Evolutionary conservation across 2,888 invertebrate species (phyloP).

Genomic region (Cotesia congregata): DNA sequence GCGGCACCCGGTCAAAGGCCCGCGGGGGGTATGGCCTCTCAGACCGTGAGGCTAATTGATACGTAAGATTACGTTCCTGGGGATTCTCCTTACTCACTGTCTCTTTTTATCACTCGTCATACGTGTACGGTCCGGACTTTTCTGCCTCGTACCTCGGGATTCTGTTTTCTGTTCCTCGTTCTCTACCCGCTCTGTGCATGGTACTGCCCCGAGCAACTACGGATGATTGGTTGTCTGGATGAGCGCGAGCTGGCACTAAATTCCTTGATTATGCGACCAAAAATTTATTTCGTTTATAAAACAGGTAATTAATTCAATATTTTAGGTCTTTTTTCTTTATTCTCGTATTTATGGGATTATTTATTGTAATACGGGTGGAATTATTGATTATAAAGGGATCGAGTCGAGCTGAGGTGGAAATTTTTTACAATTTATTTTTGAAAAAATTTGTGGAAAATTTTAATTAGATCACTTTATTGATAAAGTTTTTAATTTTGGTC

Average conservation of each 20-base stretch:
- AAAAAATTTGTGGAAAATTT: no score
- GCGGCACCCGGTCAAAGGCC: conserved; percentile 70
- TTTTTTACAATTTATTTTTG: no score
- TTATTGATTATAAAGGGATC: no score
- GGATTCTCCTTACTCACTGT: conserved; percentile 49
- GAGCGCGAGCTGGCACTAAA: conserved; percentile 62
- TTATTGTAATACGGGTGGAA: background rate
- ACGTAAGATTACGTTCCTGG: conserved; percentile 69
- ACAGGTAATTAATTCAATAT: conserved; percentile 13
- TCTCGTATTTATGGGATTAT: background rate
- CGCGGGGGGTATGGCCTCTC: conserved; percentile 69
- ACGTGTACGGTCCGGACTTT: conserved; percentile 24
- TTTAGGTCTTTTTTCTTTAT: conserved; percentile 18
- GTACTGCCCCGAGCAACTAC: conserved; percentile 39
- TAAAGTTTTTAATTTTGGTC: no score
- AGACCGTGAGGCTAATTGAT: conserved; percentile 70
- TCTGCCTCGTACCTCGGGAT: conserved; percentile 30
- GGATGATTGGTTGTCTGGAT: conserved; percentile 65
- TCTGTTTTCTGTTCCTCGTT: conserved; percentile 6
- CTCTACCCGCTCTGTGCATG: background rate
- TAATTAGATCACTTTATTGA: no score
- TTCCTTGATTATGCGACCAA: conserved; percentile 54
- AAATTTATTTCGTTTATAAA: conserved; percentile 15
- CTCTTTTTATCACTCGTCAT: conserved; percentile 39
- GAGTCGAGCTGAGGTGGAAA: no score